Evolutionary conservation across 2,797 vertebrate genomes (phyloP).

Genomic region (Intellagama lesueurii): DNA sequence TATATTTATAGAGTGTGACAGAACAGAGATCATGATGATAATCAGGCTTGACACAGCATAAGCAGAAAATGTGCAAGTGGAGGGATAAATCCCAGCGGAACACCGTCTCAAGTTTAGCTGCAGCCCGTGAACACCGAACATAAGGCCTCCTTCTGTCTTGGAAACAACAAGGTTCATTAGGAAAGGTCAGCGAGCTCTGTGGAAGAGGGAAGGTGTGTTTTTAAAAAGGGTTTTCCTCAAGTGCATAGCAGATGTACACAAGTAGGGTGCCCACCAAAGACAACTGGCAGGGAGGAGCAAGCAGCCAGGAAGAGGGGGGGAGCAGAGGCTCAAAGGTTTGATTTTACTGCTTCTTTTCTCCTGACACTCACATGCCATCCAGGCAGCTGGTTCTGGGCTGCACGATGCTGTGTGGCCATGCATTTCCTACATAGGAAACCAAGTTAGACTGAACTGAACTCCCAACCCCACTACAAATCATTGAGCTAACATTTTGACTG

Average conservation of each 20-base stretch:
- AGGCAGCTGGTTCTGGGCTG: not conserved
- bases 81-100: constrained; percentile 54
- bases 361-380: not conserved
- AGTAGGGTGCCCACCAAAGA: constrained; percentile 9
- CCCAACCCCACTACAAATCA: too few relatives aligned
- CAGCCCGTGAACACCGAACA: not conserved
- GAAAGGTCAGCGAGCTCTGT: not conserved
- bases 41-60: constrained; percentile 51
- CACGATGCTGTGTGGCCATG: too few relatives aligned
- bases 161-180: constrained; percentile 1
- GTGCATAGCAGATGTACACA: not conserved
- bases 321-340: rapidly evolving
- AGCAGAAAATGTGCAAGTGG: constrained; percentile 54
- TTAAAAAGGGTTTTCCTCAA: not conserved
- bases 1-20: constrained; percentile 64
- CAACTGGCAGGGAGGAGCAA: not conserved
- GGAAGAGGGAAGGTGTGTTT: rapidly evolving
- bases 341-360: not conserved
- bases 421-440: too few relatives aligned
- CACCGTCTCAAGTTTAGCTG: constrained; percentile 47
- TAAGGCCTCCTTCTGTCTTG: constrained; percentile 14
- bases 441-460: too few relatives aligned
- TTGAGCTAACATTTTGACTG: too few relatives aligned
- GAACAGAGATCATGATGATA: constrained; percentile 51
- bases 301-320: not conserved